Evolutionary conservation across 2,888 invertebrate genomes (phyloP).

Genomic region (Chironomus riparius): DNA sequence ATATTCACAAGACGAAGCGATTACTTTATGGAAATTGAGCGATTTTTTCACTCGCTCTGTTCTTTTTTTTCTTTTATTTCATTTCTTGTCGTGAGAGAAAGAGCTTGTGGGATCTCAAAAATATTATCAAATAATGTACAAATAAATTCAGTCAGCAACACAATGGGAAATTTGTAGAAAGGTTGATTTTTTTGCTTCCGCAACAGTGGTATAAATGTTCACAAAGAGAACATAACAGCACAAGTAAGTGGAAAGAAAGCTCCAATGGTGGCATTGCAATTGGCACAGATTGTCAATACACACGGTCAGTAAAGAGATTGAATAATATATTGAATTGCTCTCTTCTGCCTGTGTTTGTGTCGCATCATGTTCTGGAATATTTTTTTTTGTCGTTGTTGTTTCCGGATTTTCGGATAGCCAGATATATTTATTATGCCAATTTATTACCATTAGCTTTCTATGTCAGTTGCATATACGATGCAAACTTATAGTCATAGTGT

Average conservation of each 20-base stretch:
- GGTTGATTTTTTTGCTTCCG: slow-evolving; percentile 13
- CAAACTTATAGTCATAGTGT: too few relatives aligned
- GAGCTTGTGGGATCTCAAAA: not conserved
- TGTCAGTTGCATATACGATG: not conserved
- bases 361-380: not conserved
- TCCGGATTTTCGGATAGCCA: not conserved
- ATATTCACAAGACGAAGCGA: slow-evolving; percentile 1
- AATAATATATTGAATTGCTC: not conserved
- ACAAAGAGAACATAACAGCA: not conserved
- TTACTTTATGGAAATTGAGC: slow-evolving; percentile 21
- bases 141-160: not conserved
- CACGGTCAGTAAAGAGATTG: not conserved
- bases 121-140: not conserved
- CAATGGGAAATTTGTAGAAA: slow-evolving; percentile 5
- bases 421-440: not conserved
- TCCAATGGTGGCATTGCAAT: not conserved
- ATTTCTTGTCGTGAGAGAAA: too few relatives aligned
- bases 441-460: not conserved
- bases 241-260: too few relatives aligned
- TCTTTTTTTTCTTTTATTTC: not conserved
- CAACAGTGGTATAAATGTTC: not conserved
- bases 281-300: not conserved
- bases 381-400: not conserved
- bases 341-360: not conserved
- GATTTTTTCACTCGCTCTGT: not conserved